Base-by-base conservation (phyloP, 2,797 vertebrate species). In the Tragopan temminckii region DNA sequence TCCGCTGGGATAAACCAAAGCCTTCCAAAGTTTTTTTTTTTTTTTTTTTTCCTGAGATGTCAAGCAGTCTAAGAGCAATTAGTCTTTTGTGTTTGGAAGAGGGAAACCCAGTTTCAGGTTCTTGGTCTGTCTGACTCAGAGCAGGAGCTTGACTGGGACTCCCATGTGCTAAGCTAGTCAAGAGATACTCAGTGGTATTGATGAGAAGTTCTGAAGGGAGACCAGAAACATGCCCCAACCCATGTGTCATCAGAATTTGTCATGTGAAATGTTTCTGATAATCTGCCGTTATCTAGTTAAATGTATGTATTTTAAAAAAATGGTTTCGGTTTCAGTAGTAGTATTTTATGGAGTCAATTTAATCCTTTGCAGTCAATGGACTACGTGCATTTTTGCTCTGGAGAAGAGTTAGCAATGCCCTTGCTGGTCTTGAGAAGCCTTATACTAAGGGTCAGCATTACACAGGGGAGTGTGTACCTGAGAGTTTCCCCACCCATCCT, bases 161-260 rank as follows among this genome's bases (percentile, higher is more conserved):
- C 27, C 20, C 23, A 5, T 0, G 0, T 38, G n/a, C 24, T 25
- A n/a, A 71, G 20, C 21, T 7, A 6, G n/a, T 50, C 0, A 1
- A 82, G 63, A 66, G 14, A 61, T 4, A 2, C 57, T 52, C 2
- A 0, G 31, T 91, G 24, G 12, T 46, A 81, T 83, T 46, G 35
- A 45, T 71, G 36, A 68, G 24, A 92, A 62, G 75, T 78, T 63
- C 33, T 68, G 35, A 17, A 1, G 0, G 8, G 15, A 80, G 3
- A 38, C 43, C n/a, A 55, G 46, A 88, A 85, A 57, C 12, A 20
- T 62, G 76, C 33, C 10, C 36, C 14, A 24, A 43, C 33, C 21
- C 62, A 52, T 15, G 35, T 31, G 35, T 15, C 21, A 63, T 71
- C 38, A 45, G 35, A 80, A 59, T 46, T 80, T 43, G 4, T 74